Base-by-base conservation (phyloP, 2,888 invertebrate genomes). In the Acleris holmiana region DNA sequence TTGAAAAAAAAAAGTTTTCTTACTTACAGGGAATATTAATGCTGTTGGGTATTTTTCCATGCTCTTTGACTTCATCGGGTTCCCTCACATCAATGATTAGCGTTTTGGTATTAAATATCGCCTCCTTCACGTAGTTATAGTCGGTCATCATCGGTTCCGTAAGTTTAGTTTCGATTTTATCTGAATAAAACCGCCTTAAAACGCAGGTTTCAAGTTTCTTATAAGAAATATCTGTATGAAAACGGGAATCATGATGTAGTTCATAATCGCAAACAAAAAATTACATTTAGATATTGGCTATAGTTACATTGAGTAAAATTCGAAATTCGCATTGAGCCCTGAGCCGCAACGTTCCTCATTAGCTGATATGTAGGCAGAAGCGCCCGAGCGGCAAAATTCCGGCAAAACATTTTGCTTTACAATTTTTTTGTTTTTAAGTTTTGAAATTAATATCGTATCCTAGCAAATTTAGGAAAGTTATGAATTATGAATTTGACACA, bases 61-160 rank as follows among this genome's bases (percentile, higher is more conserved):
- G 94, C 77, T 96, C 94, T 68, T 93, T 83, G 10, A 97, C 82
- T 85, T 97, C 97, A 13, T 93, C 84, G 35, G 96, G 95, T 78
- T 96, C 96, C 70, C 97, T 94, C 0, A 97, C 96, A 89, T 97
- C 97, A 67, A 97, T 93, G 25, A 97, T 93, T 17, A 95, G 75
- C 62, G 84, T 74, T 64, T 81, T 76, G 18, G 70, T 72, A 67
- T 81, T 73, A 4, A 66, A 46, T 61, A 78, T 80, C 35, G 86
- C 88, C 68, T 78, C 82, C 77, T 92, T 82, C 46, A 94, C 93
- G 76, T 91, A 83, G 41, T 88, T 84, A 75, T 83, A 88, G 69
- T 89, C 89, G 49, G 89, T 91, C 69, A 79, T 79, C 64, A 84
- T 71, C 15, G 78, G 74, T 62, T 85, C 82, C n/a, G 74, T n/a